Percentiles rank a stretch among this genome's conserved stretches.
phyloP scores from a whole-genome alignment of 2,797 vertebrate genomes.

The Premnoplex brunnescens region DNA sequence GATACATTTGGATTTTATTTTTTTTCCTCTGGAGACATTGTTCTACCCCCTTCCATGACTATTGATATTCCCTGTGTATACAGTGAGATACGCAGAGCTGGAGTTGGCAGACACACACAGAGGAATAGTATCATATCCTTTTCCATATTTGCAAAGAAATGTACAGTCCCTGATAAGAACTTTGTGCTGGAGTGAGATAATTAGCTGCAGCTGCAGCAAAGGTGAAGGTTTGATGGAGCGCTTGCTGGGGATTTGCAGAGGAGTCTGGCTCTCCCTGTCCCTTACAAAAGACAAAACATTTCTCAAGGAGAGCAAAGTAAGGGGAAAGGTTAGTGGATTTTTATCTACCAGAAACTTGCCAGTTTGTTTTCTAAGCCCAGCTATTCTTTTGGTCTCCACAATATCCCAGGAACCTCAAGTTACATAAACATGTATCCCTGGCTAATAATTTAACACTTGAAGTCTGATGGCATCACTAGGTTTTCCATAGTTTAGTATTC shows the following conservation, averaged over 20 bases:
- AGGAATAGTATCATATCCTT: background rate
- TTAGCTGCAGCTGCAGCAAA: constrained; percentile 4
- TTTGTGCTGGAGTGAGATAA: background rate
- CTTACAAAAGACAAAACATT: background rate
- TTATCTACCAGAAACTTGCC: background rate
- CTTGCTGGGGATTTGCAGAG: background rate
- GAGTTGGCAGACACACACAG: background rate
- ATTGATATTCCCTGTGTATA: background rate
- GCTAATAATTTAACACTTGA: background rate
- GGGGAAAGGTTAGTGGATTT: background rate
- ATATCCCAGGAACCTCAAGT: background rate
- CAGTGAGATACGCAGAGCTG: background rate
- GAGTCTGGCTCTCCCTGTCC: background rate
- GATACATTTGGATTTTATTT: background rate
- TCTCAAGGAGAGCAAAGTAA: background rate
- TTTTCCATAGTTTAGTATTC: background rate
- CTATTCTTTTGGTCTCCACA: background rate
- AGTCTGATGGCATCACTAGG: background rate
- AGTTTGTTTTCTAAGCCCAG: background rate
- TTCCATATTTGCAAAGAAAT: background rate
- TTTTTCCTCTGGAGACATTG: background rate
- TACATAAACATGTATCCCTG: background rate
- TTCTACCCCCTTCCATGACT: background rate
- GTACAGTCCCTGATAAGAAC: background rate
- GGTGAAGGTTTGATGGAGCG: background rate